Conservation (phyloP, 2,113 vertebrate genomes). For the Prionailurus bengalensis region DNA sequence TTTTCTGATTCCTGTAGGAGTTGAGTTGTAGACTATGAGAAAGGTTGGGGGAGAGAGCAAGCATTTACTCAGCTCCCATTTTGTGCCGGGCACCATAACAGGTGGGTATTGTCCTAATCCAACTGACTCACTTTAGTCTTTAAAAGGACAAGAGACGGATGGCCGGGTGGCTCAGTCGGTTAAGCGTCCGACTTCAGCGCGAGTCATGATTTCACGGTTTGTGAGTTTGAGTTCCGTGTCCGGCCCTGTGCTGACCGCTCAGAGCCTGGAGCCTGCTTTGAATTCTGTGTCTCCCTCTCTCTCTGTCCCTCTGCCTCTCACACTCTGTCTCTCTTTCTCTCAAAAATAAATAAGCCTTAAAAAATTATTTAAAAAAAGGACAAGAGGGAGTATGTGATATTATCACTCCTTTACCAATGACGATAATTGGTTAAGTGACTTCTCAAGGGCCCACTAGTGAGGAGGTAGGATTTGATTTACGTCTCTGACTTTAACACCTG, state of each 20-base stretch:
- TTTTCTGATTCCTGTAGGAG: not conserved
- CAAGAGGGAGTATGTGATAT: not conserved
- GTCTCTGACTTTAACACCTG: not conserved
- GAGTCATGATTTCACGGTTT: not conserved
- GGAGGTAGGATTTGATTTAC: not conserved
- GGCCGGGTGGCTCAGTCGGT: not conserved
- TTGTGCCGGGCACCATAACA: not conserved
- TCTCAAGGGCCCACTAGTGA: not conserved
- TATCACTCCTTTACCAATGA: not conserved
- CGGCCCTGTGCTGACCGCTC: not conserved
- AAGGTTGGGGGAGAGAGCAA: not conserved
- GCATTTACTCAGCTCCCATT: not conserved
- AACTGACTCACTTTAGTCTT: not conserved
- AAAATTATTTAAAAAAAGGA: not conserved
- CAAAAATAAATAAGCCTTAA: not conserved
- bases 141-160: not conserved
- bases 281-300: not conserved
- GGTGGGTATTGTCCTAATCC: not conserved
- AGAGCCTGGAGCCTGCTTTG: not conserved
- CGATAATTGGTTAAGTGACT: not conserved
- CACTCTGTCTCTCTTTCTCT: not conserved
- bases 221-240: accelerated
- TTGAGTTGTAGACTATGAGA: not conserved
- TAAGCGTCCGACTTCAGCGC: not conserved
- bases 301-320: not conserved